Percentiles rank a stretch among this genome's conserved stretches.
These are phyloP conservation scores for Cremastinae sp. DNA, from an alignment of 2,888 invertebrate species.

Conservation along the genomic window DNA sequence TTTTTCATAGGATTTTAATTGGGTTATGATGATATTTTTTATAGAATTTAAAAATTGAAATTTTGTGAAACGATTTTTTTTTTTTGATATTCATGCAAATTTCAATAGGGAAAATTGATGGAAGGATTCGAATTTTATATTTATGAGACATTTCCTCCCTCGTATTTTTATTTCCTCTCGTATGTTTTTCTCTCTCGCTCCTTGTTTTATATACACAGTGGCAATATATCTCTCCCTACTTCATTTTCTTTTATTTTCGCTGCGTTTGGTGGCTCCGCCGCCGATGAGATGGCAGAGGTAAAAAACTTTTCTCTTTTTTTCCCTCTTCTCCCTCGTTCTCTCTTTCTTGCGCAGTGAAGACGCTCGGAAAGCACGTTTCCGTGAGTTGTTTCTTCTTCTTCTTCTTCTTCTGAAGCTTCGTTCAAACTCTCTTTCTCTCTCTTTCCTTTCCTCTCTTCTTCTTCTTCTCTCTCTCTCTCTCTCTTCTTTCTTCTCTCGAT, in stretches of 20 bases:
- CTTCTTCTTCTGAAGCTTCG: background rate
- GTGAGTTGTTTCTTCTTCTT: slow-evolving; percentile 44
- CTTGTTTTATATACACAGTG: slow-evolving; percentile 22
- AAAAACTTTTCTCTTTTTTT: slow-evolving; percentile 10
- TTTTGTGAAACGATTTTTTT: background rate
- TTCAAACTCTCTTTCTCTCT: background rate
- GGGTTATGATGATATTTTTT: no score
- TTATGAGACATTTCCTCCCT: slow-evolving; percentile 6
- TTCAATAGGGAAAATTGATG: slow-evolving; percentile 5
- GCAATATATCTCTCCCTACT: slow-evolving; percentile 17
- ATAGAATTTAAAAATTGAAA: background rate
- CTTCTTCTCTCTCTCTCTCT: background rate
- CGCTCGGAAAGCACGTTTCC: slow-evolving; percentile 42
- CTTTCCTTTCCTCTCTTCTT: background rate
- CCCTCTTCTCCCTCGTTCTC: slow-evolving; percentile 5
- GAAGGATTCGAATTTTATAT: slow-evolving; percentile 23
- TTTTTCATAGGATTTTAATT: no score
- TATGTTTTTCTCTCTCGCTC: background rate
- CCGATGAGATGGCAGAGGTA: slow-evolving; percentile 38
- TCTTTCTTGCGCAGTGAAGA: slow-evolving; percentile 11
- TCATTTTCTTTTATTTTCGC: slow-evolving; percentile 38
- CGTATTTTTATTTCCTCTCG: background rate
- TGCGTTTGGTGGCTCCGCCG: slow-evolving; percentile 41
- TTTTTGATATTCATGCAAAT: background rate
- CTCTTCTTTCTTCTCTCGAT: slow-evolving; percentile 39